Percentiles rank a stretch among this genome's conserved stretches.
Conservation (phyloP, 2,888 invertebrate genomes). For the Drosophila colorata region DNA sequence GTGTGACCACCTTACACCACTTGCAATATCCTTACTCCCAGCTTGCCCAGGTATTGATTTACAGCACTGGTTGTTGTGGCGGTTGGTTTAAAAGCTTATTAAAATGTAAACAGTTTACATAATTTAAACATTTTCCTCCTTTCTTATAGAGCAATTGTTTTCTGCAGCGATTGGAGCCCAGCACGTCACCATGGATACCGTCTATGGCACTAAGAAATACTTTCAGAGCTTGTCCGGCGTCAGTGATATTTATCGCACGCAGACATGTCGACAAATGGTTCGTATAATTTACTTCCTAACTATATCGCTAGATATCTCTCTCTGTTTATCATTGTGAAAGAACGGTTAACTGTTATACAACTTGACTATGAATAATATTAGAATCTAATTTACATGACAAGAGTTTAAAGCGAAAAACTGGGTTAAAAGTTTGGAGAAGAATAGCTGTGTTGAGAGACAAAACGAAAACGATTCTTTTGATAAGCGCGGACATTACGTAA, state of each 20-base stretch:
- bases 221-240: constrained; percentile 85
- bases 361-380: constrained; percentile 22
- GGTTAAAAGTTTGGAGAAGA: constrained; percentile 32
- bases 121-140: neutral
- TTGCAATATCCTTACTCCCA: neutral
- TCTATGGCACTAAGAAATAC: constrained; percentile 85
- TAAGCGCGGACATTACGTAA: constrained; percentile 40
- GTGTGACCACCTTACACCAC: neutral
- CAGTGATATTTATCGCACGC: constrained; percentile 84
- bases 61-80: neutral
- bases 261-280: constrained; percentile 84
- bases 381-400: constrained; percentile 50
- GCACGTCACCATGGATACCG: constrained; percentile 83
- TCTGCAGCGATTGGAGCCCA: neutral
- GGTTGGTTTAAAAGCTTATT: neutral
- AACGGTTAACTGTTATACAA: constrained; percentile 37
- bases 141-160: constrained; percentile 36
- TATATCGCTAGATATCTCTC: neutral
- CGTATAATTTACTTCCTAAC: constrained; percentile 58
- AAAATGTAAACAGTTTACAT: neutral
- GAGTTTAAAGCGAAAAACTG: constrained; percentile 7
- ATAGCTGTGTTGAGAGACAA: neutral
- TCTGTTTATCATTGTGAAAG: constrained; percentile 31
- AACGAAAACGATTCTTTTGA: constrained; percentile 15
- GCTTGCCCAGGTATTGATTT: neutral